Evolutionary conservation across 1,140 invertebrate species (phyloP), one percentile per base, ranked within the genome.

Genomic region (Daktulosphaira vitifoliae): DNA sequence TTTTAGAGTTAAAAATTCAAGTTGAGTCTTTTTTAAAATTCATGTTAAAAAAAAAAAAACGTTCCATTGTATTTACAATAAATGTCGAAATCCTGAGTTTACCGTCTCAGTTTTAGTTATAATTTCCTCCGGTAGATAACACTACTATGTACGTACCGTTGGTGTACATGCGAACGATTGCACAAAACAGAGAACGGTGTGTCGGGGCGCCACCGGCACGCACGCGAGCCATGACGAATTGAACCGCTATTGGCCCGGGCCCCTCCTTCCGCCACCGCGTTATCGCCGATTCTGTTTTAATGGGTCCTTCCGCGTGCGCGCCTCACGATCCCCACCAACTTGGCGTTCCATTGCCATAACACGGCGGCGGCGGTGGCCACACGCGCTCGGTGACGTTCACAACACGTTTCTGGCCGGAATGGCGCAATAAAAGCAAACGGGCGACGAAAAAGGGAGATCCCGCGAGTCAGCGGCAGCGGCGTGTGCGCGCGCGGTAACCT

Each of bases 231-330:
- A 44, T 59, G 53, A 59, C 53, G 53, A 59, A 59, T 59, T 44
- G 53, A 59, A 59, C 53, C 37, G 39, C 53, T 59, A 59, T 59
- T 59, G 53, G 53, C 53, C 53, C 53, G 53, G 23, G 18, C n/a
- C 7, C 48, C 23, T 22, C 20, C 38, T 15, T 13, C 53, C 53
- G 26, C 52, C 51, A 7, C 20, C 13, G 3, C 15, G 39, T 23
- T 44, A 20, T 42, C 53, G 53, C n/a, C 53, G 53, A 59, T 59
- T 59, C 53, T 38, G 53, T 59, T 59, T 59, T 59, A 59, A 59
- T 59, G 53, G 53, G 38, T 59, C 53, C 39, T 59, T 59, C 53
- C 39, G 38, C 52, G 52, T 8, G 20, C 39, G 39, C 39, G 39
- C n/a, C 16, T 8, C 3, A n/a, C 33, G 9, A 11, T 7, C 52